A percentile compares a stretch with the other conserved stretches of the same genome.
These are phyloP conservation scores for Hymenopus coronatus DNA, from an alignment of 2,888 invertebrate genomes.

Conservation along the genomic window DNA sequence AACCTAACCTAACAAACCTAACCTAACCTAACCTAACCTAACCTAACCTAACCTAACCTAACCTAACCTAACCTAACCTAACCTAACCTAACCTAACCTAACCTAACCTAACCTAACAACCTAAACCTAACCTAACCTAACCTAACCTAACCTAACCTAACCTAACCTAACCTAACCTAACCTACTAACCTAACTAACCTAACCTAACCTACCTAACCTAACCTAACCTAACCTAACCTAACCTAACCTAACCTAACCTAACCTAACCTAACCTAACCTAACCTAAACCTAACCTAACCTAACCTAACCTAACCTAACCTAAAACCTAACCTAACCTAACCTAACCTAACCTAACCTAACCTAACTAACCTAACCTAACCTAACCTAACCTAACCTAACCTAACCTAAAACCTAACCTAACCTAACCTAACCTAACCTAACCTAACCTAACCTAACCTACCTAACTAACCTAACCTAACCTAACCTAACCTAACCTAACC, in stretches of 20 bases:
- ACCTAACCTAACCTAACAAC: slow-evolving; percentile 37
- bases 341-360: not conserved
- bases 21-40: too few relatives aligned
- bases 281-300: too few relatives aligned
- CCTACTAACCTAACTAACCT: slow-evolving; percentile 34
- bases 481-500: slow-evolving; percentile 35
- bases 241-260: not conserved
- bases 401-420: too few relatives aligned
- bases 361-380: not conserved
- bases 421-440: slow-evolving; percentile 31
- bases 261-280: too few relatives aligned
- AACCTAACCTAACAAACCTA: too few relatives aligned
- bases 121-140: not conserved
- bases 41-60: too few relatives aligned
- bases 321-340: not conserved
- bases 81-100: not conserved
- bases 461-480: slow-evolving; percentile 39
- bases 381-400: not conserved
- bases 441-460: slow-evolving; percentile 37
- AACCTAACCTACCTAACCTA: too few relatives aligned
- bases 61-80: slow-evolving; percentile 31
- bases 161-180: slow-evolving; percentile 38
- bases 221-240: too few relatives aligned
- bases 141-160: not conserved
- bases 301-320: too few relatives aligned